Evolutionary conservation across 2,113 vertebrate genomes (phyloP), one percentile per base, ranked within the genome.

Genomic region (Heterotis niloticus): DNA sequence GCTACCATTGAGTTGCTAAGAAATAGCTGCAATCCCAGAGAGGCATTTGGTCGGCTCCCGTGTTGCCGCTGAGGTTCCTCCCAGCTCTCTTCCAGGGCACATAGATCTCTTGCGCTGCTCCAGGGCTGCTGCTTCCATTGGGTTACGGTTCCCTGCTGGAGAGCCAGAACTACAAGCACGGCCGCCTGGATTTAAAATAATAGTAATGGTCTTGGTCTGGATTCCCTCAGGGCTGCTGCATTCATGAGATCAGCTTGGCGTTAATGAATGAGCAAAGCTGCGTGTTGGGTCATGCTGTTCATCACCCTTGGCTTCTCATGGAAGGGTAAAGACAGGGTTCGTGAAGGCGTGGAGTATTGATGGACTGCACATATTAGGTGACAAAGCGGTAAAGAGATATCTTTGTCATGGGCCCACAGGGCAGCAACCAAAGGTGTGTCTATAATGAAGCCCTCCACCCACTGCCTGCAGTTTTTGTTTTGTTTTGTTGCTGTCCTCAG

Each of bases 171-270:
- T 20, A 44, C 26, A 62, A 77, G 17, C 59, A 16, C 75, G 11
- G 0, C 69, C 64, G 69, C 10, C 65, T 76, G 67, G 60, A 62
- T 18, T 51, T 0, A 1, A 76, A 70, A 90, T 91, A 90, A 91
- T 94, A 91, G 84, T 83, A 79, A 86, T 83, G 81, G 13, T 14
- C 80, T 86, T 85, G 89, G 89, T 86, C 84, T 87, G 86, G 87
- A 88, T 86, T 76, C 88, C 90, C 88, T 88, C 86, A 84, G 84
- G 86, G 88, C 87, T 87, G 87, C 57, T 26, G 51, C 54, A 51
- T 62, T 80, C 70, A 28, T 79, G 65, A 59, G 11, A 20, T 64
- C 66, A 71, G 85, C 87, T 87, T 87, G 72, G 29, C 17, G 81
- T 84, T 89, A 83, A 86, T 89, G 86, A 87, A 88, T 85, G 82